These are phyloP conservation scores for Venturia canescens DNA, from an alignment of 1,140 invertebrate genomes.

Conservation along the genomic window DNA sequence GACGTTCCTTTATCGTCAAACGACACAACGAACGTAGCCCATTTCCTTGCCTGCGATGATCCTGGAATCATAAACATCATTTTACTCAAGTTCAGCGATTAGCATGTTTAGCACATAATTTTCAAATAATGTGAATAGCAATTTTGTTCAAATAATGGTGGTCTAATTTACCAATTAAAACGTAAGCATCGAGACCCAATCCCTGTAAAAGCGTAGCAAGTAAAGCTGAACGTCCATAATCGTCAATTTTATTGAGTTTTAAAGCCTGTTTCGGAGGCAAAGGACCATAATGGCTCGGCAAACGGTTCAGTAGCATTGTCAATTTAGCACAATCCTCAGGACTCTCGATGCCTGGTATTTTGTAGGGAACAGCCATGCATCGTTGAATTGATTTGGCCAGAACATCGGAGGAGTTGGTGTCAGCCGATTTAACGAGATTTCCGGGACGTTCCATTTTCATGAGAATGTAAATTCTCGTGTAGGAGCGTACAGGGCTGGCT, in stretches of 20 bases:
- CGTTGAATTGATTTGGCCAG: conserved; percentile 71
- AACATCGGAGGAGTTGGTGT: conserved; percentile 62
- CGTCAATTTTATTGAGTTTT: conserved; percentile 72
- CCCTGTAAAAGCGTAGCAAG: conserved; percentile 67
- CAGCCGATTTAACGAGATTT: conserved; percentile 53
- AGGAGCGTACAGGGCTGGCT: conserved; percentile 69
- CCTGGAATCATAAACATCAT: conserved; percentile 58
- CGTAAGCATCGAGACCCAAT: conserved; percentile 66
- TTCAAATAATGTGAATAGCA: background rate
- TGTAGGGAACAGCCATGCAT: conserved; percentile 70
- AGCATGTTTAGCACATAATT: background rate
- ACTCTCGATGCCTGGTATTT: conserved; percentile 64
- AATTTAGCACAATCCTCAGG: conserved; percentile 68
- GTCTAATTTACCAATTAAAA: conserved; percentile 69
- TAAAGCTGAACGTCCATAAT: conserved; percentile 71
- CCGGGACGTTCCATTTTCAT: conserved; percentile 71
- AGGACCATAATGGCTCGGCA: conserved; percentile 70
- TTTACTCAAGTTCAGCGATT: too few relatives aligned
- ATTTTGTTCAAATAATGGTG: too few relatives aligned
- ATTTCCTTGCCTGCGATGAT: conserved; percentile 69
- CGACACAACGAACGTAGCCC: conserved; percentile 69
- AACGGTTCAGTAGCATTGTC: conserved; percentile 64
- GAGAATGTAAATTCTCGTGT: conserved; percentile 71
- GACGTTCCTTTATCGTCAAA: conserved; percentile 58
- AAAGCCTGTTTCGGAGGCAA: conserved; percentile 70